Base-by-base conservation (phyloP, 2,797 vertebrate genomes). In the Melanotaenia nigrans region DNA sequence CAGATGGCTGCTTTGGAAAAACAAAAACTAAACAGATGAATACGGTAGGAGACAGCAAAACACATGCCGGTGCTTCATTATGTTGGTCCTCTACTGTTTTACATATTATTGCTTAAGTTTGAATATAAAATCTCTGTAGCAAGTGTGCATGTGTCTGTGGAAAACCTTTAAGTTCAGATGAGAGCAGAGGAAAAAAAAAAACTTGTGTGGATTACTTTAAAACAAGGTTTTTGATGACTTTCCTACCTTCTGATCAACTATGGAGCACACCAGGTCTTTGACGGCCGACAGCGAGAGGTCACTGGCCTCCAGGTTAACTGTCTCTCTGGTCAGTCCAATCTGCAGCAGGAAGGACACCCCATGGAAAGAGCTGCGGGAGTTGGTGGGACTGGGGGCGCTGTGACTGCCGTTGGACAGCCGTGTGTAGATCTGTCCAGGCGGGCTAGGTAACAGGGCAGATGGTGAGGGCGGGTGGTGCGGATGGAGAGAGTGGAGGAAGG, bases 171-270 rank as follows among this genome's bases (percentile, higher is more conserved):
- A 51, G 51, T 62, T 68, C 24, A 59, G 18, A 75, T 10, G 35
- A 54, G 24, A 57, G 28, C 40, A 32, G 33, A 53, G 24, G 28
- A 67, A 68, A 5, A 77, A 45, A 59, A 59, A 35, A 6, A 35
- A n/a, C 6, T 14, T 53, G 22, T 28, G 18, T 25, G 28, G 55
- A 40, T 42, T 38, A 45, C 4, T 59, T 22, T n/a, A 57, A 47
- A 45, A 59, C 36, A 14, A 16, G 22, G 8, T 11, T 30, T 33
- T 0, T 60, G 47, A 10, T 28, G 61, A 56, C 4, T 0, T 8
- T 18, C 78, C 65, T 96, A 99, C 97, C 97, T 99, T 99, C 88
- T 99, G 97, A 93, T 99, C 97, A 90, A 99, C 97, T 89, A 98
- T 96, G 79, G 97, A 98, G 92, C 96, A 99, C 81, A 99, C 96